Base-by-base conservation (phyloP, 2,888 invertebrate species). In the Ophion ellenae region DNA sequence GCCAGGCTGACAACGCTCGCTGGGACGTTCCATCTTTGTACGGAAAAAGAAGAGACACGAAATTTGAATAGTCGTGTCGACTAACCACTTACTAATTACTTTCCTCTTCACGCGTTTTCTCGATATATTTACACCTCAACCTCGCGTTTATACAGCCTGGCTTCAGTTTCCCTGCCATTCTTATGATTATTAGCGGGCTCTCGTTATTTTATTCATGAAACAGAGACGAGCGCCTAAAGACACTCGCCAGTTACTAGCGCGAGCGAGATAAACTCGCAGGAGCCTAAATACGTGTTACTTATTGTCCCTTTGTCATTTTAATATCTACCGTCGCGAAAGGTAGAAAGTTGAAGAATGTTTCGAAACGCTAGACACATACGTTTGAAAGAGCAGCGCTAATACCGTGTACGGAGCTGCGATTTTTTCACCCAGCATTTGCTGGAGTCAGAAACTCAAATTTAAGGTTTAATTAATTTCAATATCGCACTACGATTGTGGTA, bases 171-270 rank as follows among this genome's bases (percentile, higher is more conserved):
- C 63, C 69, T 57, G 64, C 40, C 61, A 81, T 84, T 84, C 74
- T 84, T 78, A 81, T 86, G 81, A 76, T 71, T 81, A 78, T 86
- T 75, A 84, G 83, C 83, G 36, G 45, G 40, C 69, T 83, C 66
- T 45, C 59, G n/a, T 36, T 75, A 10, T 17, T 61, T 79, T 84
- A 84, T 84, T 78, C 83, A 81, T 84, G 66, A 71, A 81, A 78
- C 69, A 69, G 24, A 14, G 5, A 78, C 69, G 80, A 83, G 28
- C 78, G 71, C 45, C 28, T 75, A 53, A 24, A 59, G 59, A 47
- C 24, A n/a, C 53, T 40, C 3, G 17, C 14, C 57, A 36, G 64
- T 78, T 78, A 74, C 74, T 78, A 81, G 40, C 73, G 40, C 59
- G 63, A 64, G 40, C 36, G 59, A 32, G 40, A 67, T 53, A 57